Evolutionary conservation across 2,888 invertebrate species (phyloP).

Genomic region (Abrostola tripartita): DNA sequence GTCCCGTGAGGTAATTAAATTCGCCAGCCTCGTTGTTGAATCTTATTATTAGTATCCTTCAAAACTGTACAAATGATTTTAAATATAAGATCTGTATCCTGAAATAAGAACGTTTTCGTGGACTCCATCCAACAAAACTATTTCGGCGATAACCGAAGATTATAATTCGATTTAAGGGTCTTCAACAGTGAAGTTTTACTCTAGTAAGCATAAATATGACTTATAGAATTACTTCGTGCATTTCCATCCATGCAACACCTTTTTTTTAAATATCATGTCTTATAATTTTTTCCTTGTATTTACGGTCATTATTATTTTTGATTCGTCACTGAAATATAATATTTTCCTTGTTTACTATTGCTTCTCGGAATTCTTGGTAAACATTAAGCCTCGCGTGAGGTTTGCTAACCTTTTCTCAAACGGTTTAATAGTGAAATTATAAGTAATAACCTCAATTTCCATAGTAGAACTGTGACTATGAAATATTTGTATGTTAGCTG

Average conservation of each 20-base stretch:
- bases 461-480: slow-evolving; percentile 4
- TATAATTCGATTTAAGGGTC: too few relatives aligned
- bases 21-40: too few relatives aligned
- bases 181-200: neutral
- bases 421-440: slow-evolving; percentile 13
- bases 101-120: too few relatives aligned
- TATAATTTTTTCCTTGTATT: slow-evolving; percentile 37
- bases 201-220: neutral
- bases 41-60: too few relatives aligned
- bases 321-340: slow-evolving; percentile 45
- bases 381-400: slow-evolving; percentile 28
- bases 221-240: neutral
- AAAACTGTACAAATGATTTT: too few relatives aligned
- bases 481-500: slow-evolving; percentile 2
- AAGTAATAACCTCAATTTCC: slow-evolving; percentile 16
- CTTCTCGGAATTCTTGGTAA: slow-evolving; percentile 35
- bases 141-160: too few relatives aligned
- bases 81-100: too few relatives aligned
- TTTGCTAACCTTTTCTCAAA: slow-evolving; percentile 33
- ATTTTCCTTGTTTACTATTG: slow-evolving; percentile 53
- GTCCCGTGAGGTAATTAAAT: too few relatives aligned
- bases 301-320: slow-evolving; percentile 42
- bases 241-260: slow-evolving; percentile 13
- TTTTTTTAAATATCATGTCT: slow-evolving; percentile 14
- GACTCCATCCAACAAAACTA: too few relatives aligned